Evolutionary conservation across 1,140 invertebrate species (phyloP), one percentile per base, ranked within the genome.

Genomic region (Panagrolaimus sp.): DNA sequence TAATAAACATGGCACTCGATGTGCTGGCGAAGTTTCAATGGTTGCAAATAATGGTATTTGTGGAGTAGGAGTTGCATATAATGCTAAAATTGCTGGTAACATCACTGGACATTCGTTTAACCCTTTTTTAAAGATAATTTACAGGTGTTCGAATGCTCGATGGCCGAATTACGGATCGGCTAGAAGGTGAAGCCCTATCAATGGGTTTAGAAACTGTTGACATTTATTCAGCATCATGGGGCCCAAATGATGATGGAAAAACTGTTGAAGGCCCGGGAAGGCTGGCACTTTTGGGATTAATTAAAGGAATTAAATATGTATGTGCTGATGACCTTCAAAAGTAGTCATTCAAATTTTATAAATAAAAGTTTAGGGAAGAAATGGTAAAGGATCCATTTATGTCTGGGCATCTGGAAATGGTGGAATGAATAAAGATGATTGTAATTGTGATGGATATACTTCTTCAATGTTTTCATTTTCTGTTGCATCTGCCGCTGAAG

Each of bases 381-480:
- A 89, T 74, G 94, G 95, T 13, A 91, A 92, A 84, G 95, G 96
- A 11, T 95, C 92, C 1, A 97, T 98, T 75, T 98, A 96, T 83
- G 92, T 98, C 0, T 98, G 95, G 95, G 95, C 96, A 1, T 96
- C 93, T 1, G 96, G 96, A 4, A 98, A 98, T 83, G 96, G 96
- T 27, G 96, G 96, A 11, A 88, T 92, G 65, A 75, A 80, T 53
- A 68, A 65, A 9, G 96, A 98, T 79, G 95, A 92, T 4, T 98
- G 96, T 83, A 96, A 97, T 84, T 98, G 94, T 87, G 96, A 98
- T 48, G 93, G 92, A 68, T 96, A 90, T 84, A 87, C 89, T 0
- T 89, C 89, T 53, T 92, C 89, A 78, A 89, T 93, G 71, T 92
- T 91, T 84, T 93, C 92, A 0, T 86, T 95, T 70, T 90, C 86